A percentile compares a stretch with the other conserved stretches of the same genome.
These are phyloP conservation scores for Elymnias hypermnestra DNA, from an alignment of 1,140 invertebrate species.

Conservation along the genomic window DNA sequence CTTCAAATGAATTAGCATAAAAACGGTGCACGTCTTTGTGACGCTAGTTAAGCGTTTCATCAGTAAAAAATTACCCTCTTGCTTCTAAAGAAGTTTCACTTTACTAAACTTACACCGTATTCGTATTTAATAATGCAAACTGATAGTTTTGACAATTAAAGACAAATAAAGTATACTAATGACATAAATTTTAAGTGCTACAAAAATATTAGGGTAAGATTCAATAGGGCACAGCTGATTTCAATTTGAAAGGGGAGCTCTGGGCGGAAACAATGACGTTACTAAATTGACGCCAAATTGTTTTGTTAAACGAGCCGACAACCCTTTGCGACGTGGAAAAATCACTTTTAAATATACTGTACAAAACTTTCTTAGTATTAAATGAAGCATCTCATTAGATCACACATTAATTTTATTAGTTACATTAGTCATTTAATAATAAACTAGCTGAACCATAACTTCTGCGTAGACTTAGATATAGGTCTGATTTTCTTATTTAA, in stretches of 20 bases:
- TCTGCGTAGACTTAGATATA: too few relatives aligned
- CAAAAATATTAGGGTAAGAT: conserved; percentile 28
- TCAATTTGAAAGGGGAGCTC: conserved; percentile 35
- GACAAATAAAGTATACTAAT: conserved; percentile 15
- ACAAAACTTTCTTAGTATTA: neutral
- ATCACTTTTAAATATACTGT: conserved; percentile 13
- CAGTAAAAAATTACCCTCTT: too few relatives aligned
- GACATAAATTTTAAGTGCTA: conserved; percentile 16
- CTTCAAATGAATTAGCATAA: conserved; percentile 11
- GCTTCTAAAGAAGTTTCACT: too few relatives aligned
- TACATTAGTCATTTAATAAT: too few relatives aligned
- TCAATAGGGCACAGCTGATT: conserved; percentile 53
- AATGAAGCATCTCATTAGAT: conserved; percentile 4
- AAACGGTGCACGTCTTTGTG: neutral
- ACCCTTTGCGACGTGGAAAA: conserved; percentile 25
- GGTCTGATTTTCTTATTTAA: too few relatives aligned
- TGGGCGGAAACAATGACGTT: conserved; percentile 35
- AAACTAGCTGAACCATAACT: too few relatives aligned
- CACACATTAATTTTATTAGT: too few relatives aligned
- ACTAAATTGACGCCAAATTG: conserved; percentile 48
- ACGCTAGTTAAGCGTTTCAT: neutral
- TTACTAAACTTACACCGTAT: too few relatives aligned
- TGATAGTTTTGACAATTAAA: too few relatives aligned
- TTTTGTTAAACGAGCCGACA: conserved; percentile 44
- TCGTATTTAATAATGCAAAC: too few relatives aligned